These are phyloP conservation scores for Cyclargus thomasi DNA, from an alignment of 1,140 invertebrate species.

Conservation along the genomic window DNA sequence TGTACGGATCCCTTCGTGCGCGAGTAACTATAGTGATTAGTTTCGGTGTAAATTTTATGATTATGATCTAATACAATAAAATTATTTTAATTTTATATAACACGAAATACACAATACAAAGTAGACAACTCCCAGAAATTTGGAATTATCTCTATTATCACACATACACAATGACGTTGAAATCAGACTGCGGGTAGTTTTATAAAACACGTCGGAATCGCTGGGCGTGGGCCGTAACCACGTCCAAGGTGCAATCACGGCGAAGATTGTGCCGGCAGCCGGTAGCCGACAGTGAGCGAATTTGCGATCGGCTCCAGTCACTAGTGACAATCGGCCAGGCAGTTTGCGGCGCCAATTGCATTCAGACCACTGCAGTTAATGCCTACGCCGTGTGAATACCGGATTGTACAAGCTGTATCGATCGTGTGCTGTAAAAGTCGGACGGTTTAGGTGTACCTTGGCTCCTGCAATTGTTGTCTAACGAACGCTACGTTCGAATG, in stretches of 20 bases:
- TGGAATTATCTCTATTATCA: no score
- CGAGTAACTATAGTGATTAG: no score
- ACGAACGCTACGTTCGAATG: no score
- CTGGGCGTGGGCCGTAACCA: constrained; percentile 22
- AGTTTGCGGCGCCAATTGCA: constrained; percentile 64
- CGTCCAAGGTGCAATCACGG: constrained; percentile 41
- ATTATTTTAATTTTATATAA: no score
- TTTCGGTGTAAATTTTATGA: no score
- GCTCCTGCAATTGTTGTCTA: no score
- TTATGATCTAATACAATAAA: no score
- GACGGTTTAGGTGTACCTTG: neutral
- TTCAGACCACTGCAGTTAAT: constrained; percentile 60
- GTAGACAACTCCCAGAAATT: constrained; percentile 18
- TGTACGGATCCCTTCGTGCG: no score
- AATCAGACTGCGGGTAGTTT: neutral
- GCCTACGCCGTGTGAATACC: constrained; percentile 53
- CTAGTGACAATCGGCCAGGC: constrained; percentile 60
- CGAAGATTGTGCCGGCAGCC: constrained; percentile 40
- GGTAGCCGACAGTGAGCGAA: constrained; percentile 39
- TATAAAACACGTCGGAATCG: constrained; percentile 19
- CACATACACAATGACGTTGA: no score
- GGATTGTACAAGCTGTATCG: constrained; percentile 25
- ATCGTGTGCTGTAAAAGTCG: constrained; percentile 3
- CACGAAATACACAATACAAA: no score
- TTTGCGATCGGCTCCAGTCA: constrained; percentile 57